Percentiles rank a stretch among this genome's conserved stretches.
Evolutionary conservation across 2,888 invertebrate genomes (phyloP).

Genomic region (Serripes groenlandicus): DNA sequence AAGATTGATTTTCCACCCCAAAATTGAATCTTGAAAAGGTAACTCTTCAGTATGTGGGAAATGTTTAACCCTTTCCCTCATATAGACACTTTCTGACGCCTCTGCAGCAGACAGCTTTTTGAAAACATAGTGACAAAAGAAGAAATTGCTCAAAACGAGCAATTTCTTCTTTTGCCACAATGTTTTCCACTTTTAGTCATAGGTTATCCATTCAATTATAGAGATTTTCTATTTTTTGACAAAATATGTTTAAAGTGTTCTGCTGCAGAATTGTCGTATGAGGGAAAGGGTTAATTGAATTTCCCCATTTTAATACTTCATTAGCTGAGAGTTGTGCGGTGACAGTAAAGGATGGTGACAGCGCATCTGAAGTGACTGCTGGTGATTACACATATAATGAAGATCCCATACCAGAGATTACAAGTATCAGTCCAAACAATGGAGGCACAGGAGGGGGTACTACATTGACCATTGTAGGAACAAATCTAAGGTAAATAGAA

Average conservation of each 20-base stretch:
- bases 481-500: slow-evolving; percentile 72
- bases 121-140: not conserved
- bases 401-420: slow-evolving; percentile 59
- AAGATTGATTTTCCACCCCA: too few species aligned
- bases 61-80: too few species aligned
- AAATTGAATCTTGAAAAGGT: too few species aligned
- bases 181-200: not conserved
- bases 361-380: not conserved
- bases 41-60: too few species aligned
- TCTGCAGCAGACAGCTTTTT: too few species aligned
- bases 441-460: slow-evolving; percentile 76
- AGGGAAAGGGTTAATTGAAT: not conserved
- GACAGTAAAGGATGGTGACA: not conserved
- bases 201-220: too few species aligned
- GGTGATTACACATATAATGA: slow-evolving; percentile 30
- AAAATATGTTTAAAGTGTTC: too few species aligned
- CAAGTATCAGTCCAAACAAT: slow-evolving; percentile 62
- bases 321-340: slow-evolving; percentile 7
- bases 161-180: not conserved
- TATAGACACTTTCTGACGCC: too few species aligned
- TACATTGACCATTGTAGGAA: slow-evolving; percentile 71
- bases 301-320: not conserved
- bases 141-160: not conserved
- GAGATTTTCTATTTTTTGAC: too few species aligned
- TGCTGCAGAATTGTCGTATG: not conserved